Percentiles rank a stretch among this genome's conserved stretches.
These are phyloP conservation scores for Paramisgurnus dabryanus DNA, from an alignment of 2,113 vertebrate species.

Conservation along the genomic window DNA sequence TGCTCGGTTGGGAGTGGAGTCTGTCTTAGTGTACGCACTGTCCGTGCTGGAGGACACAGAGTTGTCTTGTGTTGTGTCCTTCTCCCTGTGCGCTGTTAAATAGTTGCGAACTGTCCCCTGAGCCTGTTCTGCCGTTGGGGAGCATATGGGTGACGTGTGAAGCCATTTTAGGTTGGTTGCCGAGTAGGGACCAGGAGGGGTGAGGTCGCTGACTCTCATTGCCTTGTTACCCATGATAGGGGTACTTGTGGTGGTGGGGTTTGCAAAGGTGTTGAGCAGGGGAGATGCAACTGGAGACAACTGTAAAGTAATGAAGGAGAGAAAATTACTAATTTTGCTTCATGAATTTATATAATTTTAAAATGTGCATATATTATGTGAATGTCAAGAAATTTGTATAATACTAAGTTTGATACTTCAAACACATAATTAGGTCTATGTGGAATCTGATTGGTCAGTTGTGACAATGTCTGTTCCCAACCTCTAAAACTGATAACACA, in stretches of 20 bases:
- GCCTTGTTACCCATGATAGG: constrained; percentile 59
- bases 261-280: constrained; percentile 42
- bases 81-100: constrained; percentile 59
- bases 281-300: constrained; percentile 56
- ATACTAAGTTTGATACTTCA: too few species aligned
- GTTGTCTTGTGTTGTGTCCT: constrained; percentile 75
- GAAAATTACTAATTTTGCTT: not conserved
- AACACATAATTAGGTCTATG: too few species aligned
- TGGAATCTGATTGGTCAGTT: too few species aligned
- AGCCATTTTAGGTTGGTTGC: constrained; percentile 77
- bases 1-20: constrained; percentile 59
- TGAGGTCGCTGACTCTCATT: constrained; percentile 67
- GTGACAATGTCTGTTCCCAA: too few species aligned
- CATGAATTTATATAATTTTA: too few species aligned
- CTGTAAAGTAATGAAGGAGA: constrained; percentile 55
- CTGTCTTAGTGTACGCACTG: constrained; percentile 56
- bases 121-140: constrained; percentile 64
- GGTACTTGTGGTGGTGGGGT: constrained; percentile 53
- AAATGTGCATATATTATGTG: too few species aligned
- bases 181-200: constrained; percentile 69
- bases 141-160: constrained; percentile 78
- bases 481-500: too few species aligned
- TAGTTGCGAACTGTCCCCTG: constrained; percentile 65
- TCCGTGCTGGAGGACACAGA: constrained; percentile 79
- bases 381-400: too few species aligned